These are phyloP conservation scores for Carollia perspicillata DNA, from an alignment of 2,113 vertebrate species.

Conservation along the genomic window DNA sequence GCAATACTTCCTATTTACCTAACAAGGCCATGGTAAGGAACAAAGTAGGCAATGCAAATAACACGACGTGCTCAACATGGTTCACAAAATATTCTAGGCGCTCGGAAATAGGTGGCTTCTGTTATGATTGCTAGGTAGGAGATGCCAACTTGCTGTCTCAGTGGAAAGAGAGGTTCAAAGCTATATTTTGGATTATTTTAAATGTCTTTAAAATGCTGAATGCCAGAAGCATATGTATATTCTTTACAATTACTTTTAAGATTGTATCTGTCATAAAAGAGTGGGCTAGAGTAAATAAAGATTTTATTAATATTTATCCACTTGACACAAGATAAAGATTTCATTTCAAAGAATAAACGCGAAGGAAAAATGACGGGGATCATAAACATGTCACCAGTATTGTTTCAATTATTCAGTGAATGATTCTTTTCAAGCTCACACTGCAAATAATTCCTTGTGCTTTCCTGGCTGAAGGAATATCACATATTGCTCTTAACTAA, in stretches of 20 bases:
- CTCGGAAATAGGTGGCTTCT: background rate
- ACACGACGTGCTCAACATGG: background rate
- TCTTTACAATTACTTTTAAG: conserved; percentile 54
- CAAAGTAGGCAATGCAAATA: conserved; percentile 13
- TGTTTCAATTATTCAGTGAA: conserved; percentile 75
- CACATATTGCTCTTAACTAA: conserved; percentile 68
- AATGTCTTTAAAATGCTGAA: conserved; percentile 28
- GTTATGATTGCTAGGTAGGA: background rate
- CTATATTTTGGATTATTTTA: conserved; percentile 4
- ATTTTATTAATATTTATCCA: conserved; percentile 68
- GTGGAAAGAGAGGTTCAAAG: background rate
- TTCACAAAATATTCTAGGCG: background rate
- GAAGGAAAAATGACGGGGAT: conserved; percentile 53
- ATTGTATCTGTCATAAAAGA: conserved; percentile 38
- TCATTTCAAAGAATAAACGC: conserved; percentile 75
- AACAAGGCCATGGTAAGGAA: background rate
- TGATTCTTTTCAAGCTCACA: conserved; percentile 65
- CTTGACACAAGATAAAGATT: conserved; percentile 58
- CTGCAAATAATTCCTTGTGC: conserved; percentile 71
- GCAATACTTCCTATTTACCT: conserved; percentile 15
- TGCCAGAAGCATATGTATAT: background rate
- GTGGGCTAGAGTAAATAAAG: background rate
- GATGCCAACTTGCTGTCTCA: background rate
- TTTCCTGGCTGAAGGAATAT: conserved; percentile 58
- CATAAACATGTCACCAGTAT: conserved; percentile 75